Conservation (phyloP, 30 jellyfish, hydroid and myxozoan species). For the Phacellophora camtschatica region DNA sequence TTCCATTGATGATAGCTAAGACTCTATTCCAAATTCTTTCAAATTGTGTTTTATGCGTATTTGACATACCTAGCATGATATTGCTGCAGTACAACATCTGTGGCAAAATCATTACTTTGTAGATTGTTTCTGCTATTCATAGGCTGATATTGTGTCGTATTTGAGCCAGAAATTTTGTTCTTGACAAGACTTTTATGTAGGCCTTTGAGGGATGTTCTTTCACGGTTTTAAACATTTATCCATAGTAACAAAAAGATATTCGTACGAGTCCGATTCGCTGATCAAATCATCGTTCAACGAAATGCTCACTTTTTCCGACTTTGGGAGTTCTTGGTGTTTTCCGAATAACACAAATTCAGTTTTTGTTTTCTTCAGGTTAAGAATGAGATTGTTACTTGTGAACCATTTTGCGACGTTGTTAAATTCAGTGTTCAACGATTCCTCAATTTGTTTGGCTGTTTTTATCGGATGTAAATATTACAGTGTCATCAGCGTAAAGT, state of each 20-base stretch:
- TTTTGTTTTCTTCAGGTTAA: no score
- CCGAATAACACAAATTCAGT: no score
- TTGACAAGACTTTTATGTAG: not conserved
- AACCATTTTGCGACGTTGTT: no score
- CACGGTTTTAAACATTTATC: not conserved
- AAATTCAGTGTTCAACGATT: no score
- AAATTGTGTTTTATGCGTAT: not conserved
- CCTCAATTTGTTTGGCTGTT: no score
- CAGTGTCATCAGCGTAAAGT: no score
- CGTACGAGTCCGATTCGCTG: slow-evolving; percentile 10
- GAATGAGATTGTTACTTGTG: no score
- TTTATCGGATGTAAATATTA: no score
- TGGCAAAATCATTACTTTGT: not conserved
- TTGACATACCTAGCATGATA: not conserved
- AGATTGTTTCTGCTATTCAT: no score
- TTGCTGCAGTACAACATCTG: not conserved
- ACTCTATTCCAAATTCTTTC: slow-evolving; percentile 11
- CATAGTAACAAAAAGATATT: not conserved
- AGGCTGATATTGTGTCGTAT: not conserved
- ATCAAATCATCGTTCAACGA: not conserved
- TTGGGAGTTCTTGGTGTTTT: not conserved
- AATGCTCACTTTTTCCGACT: not conserved
- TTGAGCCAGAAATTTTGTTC: not conserved
- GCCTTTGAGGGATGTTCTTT: not conserved
- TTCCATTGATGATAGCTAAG: not conserved